A percentile compares a stretch with the other conserved stretches of the same genome.
Evolutionary conservation across 2,113 vertebrate species (phyloP).

Genomic region (Labeo rohita): DNA sequence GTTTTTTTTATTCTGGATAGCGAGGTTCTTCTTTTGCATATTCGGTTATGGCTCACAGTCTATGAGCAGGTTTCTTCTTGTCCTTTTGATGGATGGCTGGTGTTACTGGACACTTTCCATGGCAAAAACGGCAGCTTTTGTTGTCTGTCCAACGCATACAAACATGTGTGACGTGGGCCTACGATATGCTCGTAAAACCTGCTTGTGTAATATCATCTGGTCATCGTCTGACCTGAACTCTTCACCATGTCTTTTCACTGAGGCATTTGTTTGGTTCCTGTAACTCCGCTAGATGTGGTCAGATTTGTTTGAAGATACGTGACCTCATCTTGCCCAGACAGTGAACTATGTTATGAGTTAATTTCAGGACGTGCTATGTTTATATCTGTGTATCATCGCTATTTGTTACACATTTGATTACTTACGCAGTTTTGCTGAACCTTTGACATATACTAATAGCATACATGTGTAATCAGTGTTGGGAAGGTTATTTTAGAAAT

Average conservation of each 20-base stretch:
- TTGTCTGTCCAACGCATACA: too few relatives aligned
- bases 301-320: background rate
- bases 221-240: background rate
- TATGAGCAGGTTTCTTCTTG: background rate
- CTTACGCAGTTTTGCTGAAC: background rate
- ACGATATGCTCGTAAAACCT: background rate
- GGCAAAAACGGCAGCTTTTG: constrained; percentile 2
- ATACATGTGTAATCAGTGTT: background rate
- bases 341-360: background rate
- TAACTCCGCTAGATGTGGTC: background rate
- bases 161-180: background rate
- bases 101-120: background rate
- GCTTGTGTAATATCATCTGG: background rate
- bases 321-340: constrained; percentile 10
- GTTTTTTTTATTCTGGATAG: background rate
- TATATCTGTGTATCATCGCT: background rate
- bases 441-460: background rate
- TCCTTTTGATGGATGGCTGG: background rate
- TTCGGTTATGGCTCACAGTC: background rate
- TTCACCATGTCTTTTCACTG: background rate
- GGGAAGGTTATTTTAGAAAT: too few relatives aligned
- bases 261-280: background rate
- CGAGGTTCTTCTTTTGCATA: background rate
- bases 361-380: constrained; percentile 5
- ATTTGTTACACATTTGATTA: background rate